Conservation (phyloP, 2,113 vertebrate genomes). For the Lamprologus sp. region DNA sequence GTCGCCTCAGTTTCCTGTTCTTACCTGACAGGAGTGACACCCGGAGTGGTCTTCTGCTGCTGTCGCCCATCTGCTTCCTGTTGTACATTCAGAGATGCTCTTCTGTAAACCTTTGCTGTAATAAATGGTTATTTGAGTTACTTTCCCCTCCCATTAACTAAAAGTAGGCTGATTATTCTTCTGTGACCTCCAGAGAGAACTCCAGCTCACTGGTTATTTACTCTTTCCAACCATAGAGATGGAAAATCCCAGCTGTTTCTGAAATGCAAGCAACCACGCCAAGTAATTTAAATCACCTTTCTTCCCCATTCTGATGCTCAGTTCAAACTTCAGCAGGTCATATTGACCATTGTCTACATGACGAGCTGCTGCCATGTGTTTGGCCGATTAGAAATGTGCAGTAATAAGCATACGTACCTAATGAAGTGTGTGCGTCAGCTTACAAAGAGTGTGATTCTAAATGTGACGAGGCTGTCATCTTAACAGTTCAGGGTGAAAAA, state of each 20-base stretch:
- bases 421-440: not conserved
- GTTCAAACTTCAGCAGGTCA: not conserved
- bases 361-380: not conserved
- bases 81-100: not conserved
- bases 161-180: not conserved
- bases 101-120: not conserved
- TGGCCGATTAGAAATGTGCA: not conserved
- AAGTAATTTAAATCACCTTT: not conserved
- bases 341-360: not conserved
- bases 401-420: rapidly evolving
- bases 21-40: not conserved
- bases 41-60: not conserved
- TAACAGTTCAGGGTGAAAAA: not conserved
- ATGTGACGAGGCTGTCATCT: not conserved
- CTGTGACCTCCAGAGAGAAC: not conserved
- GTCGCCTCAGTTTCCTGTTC: not conserved
- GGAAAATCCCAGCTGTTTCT: not conserved
- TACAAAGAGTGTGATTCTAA: not conserved
- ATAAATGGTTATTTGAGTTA: not conserved
- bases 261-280: not conserved
- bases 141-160: not conserved
- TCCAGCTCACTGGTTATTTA: not conserved
- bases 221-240: not conserved
- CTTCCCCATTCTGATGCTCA: not conserved
- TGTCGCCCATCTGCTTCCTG: not conserved